phyloP scores from a whole-genome alignment of 2,888 invertebrate species.

The Papilio elwesi region DNA sequence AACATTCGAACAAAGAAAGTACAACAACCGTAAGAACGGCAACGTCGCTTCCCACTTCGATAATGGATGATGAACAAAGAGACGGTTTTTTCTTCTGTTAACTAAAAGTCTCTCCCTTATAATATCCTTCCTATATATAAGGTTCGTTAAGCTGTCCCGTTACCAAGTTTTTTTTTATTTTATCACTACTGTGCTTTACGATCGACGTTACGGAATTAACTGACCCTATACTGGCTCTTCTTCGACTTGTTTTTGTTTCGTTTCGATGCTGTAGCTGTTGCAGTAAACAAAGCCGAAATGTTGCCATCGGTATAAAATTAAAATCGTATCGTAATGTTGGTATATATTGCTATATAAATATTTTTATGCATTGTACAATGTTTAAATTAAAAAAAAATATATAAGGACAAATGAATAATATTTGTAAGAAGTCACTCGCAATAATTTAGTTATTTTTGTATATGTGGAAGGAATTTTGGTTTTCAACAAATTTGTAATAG shows the following conservation, averaged over 20 bases:
- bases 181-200: slow-evolving; percentile 29
- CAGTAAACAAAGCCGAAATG: slow-evolving; percentile 69
- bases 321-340: neutral
- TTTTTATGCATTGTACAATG: neutral
- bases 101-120: neutral
- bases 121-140: neutral
- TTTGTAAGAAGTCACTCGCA: too few relatives aligned
- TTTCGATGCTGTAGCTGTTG: slow-evolving; percentile 53
- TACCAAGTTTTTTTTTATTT: slow-evolving; percentile 6
- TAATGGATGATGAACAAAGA: slow-evolving; percentile 64
- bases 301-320: slow-evolving; percentile 50
- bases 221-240: slow-evolving; percentile 57
- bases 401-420: too few relatives aligned
- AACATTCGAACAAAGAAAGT: slow-evolving; percentile 51
- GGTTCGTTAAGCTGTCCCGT: neutral
- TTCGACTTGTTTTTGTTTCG: slow-evolving; percentile 61
- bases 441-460: too few relatives aligned
- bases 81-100: slow-evolving; percentile 37
- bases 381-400: too few relatives aligned
- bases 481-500: too few relatives aligned
- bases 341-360: neutral
- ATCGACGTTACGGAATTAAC: slow-evolving; percentile 49
- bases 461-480: too few relatives aligned
- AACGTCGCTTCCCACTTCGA: slow-evolving; percentile 68
- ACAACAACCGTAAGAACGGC: slow-evolving; percentile 63